Base-by-base conservation (phyloP, 2,888 invertebrate species). In the Metellina segmentata region DNA sequence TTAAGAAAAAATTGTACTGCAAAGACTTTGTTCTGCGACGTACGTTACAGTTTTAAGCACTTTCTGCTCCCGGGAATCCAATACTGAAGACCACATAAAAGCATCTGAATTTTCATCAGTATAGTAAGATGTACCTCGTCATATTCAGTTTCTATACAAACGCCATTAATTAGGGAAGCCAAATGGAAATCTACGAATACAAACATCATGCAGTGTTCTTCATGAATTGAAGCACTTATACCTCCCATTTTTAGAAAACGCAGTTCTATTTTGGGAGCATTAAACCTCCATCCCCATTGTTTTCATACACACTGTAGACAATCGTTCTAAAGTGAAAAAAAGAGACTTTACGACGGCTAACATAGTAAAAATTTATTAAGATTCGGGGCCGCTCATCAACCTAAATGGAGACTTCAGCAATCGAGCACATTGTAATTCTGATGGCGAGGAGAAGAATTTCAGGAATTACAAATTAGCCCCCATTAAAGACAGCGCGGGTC, bases 391-490 rank as follows among this genome's bases (percentile, higher is more conserved):
- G 11, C 9, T 34, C 71, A 81, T 71, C 70, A 72, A 72, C n/a
- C 16, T 72, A 52, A 78, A 79, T 48, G 61, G 71, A 16, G 71
- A 20, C 34, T 19, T 49, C 69, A 9, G 51, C 16, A 52, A 83
- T 52, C 52, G 71, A 52, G 19, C 78, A 13, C 83, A 34, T 82
- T 51, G 70, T 82, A 70, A 82, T 75, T 75, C 71, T 78, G 49
- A 77, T 48, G 71, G 79, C 69, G 77, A 70, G 13, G 70, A 78
- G 77, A 34, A 78, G 71, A 53, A 89, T 83, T 89, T 89, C 78
- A 78, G 77, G 89, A 82, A 83, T 89, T 85, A 89, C 89, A 89
- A 89, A 89, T 89, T 89, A 89, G 89, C 75, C 52, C 52, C 89
- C 89, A 89, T 89, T 89, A 89, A 89, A 61, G 82, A 13, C 71